Conservation (phyloP, 2,113 vertebrate genomes). For the Nycticebus coucang region DNA sequence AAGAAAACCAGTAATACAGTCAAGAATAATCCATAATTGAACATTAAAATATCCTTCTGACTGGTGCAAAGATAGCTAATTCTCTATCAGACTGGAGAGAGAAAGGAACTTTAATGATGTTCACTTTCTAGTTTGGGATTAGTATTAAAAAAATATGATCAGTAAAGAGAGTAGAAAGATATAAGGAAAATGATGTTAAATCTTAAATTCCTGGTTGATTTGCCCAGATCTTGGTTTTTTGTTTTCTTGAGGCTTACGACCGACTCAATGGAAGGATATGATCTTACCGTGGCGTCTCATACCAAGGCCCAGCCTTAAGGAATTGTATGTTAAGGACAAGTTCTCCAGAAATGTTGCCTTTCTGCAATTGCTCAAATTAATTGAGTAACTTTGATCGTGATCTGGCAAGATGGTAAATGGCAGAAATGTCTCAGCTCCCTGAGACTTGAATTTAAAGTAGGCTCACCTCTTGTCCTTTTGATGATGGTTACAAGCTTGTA, state of each 20-base stretch:
- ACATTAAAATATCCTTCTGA: conserved; percentile 54
- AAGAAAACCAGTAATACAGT: neutral
- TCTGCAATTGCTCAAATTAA: conserved; percentile 71
- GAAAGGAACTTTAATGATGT: conserved; percentile 21
- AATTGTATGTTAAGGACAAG: conserved; percentile 22
- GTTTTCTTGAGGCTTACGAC: neutral
- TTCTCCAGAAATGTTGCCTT: conserved; percentile 62
- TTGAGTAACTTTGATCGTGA: conserved; percentile 71
- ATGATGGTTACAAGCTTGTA: conserved; percentile 74
- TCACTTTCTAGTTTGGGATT: conserved; percentile 45
- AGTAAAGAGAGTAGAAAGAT: neutral
- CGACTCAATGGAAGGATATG: neutral
- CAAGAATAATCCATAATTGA: conserved; percentile 34
- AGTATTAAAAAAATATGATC: neutral
- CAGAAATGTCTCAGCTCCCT: conserved; percentile 70
- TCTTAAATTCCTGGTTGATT: conserved; percentile 15
- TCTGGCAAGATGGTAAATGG: conserved; percentile 70
- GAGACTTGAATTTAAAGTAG: conserved; percentile 73
- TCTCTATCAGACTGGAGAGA: neutral
- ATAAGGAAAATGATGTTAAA: conserved; percentile 4
- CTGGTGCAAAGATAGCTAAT: neutral
- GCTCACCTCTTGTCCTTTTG: conserved; percentile 77
- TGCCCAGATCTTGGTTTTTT: neutral
- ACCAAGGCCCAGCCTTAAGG: conserved; percentile 1
- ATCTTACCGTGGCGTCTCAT: neutral